These are phyloP conservation scores for Noctua janthina DNA, from an alignment of 2,888 invertebrate species.

Conservation along the genomic window DNA sequence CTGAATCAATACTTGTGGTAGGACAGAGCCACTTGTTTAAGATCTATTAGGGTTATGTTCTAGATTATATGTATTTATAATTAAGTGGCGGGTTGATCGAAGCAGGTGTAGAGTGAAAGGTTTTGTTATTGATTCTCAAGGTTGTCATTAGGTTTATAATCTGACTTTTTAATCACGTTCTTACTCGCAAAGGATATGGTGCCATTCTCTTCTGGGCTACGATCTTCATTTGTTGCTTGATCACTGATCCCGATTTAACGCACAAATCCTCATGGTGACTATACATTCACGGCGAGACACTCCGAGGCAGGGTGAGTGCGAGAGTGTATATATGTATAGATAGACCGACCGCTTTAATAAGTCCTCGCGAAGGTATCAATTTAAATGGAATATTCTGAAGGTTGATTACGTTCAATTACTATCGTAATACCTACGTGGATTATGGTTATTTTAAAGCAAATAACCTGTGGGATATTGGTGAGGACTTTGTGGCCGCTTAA, in stretches of 20 bases:
- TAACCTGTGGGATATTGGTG: too few relatives aligned
- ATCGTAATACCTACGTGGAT: too few relatives aligned
- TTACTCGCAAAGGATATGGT: neutral
- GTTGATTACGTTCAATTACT: too few relatives aligned
- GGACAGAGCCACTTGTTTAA: constrained; percentile 6
- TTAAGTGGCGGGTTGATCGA: constrained; percentile 18
- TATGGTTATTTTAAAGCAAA: too few relatives aligned
- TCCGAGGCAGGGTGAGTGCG: neutral
- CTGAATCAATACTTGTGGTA: constrained; percentile 51
- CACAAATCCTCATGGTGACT: neutral
- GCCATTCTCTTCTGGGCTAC: neutral
- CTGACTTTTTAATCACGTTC: constrained; percentile 2
- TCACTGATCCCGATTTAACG: neutral
- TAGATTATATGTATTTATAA: neutral
- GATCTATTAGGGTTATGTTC: constrained; percentile 11
- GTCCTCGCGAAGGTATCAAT: too few relatives aligned
- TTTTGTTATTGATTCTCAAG: constrained; percentile 5
- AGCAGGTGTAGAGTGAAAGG: neutral
- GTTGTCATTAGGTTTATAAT: constrained; percentile 5
- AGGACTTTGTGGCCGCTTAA: too few relatives aligned
- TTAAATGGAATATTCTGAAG: too few relatives aligned
- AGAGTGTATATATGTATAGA: neutral
- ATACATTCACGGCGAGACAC: too few relatives aligned
- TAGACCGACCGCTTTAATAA: too few relatives aligned
- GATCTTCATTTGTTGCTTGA: constrained; percentile 6